A percentile compares a stretch with the other conserved stretches of the same genome.
phyloP scores from a whole-genome alignment of 2,797 vertebrate genomes.

The Mormyrops boulengeri region DNA sequence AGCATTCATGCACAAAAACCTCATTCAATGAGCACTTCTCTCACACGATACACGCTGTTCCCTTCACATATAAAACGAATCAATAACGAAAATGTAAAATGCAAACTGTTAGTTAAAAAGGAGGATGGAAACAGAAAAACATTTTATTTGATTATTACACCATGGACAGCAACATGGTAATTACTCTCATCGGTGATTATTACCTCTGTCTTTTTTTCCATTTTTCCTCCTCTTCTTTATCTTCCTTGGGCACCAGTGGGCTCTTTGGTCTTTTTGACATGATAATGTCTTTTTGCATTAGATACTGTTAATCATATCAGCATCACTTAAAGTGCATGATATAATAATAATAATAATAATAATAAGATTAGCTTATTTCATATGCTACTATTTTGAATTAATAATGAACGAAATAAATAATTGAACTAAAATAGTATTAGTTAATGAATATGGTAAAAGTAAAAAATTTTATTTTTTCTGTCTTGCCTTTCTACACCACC shows the following conservation, averaged over 20 bases:
- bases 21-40: too few relatives aligned
- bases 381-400: background rate
- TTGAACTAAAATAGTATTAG: background rate
- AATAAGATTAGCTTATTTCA: background rate
- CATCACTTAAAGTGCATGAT: background rate
- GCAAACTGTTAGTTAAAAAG: background rate
- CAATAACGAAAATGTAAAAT: too few relatives aligned
- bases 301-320: background rate
- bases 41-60: too few relatives aligned
- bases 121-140: background rate
- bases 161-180: background rate
- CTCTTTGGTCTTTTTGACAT: background rate
- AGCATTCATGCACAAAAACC: too few relatives aligned
- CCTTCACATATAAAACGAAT: too few relatives aligned
- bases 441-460: background rate
- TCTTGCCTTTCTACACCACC: background rate
- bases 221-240: too few relatives aligned
- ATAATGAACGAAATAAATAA: background rate
- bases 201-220: too few relatives aligned
- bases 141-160: background rate
- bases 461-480: rapidly evolving
- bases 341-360: too few relatives aligned
- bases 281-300: background rate
- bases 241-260: too few relatives aligned
- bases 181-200: too few relatives aligned